Base-by-base conservation (phyloP, 2,113 vertebrate genomes). In the Sinosuthora webbiana region DNA sequence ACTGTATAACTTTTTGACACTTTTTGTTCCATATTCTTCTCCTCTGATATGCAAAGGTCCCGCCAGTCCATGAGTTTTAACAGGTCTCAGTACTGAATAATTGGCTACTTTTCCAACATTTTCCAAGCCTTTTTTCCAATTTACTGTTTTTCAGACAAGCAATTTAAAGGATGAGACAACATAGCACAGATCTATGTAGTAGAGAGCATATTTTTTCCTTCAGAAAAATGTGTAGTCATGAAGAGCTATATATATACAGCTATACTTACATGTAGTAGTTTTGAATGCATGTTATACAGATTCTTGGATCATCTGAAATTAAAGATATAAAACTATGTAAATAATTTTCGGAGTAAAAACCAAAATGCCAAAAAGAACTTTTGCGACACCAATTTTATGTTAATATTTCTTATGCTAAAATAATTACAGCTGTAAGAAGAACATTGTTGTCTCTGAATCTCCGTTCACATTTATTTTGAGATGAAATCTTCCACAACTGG, bases 251-350 rank as follows among this genome's bases (percentile, higher is more conserved):
- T 98, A 49, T 82, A n/a, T 77, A 97, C 97, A 50, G 41, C 12
- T 90, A 53, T 93, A 98, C 99, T 99, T 98, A 99, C 99, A 98
- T 99, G 94, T 99, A 99, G 95, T 99, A 99, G 90, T 98, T 98
- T 56, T 93, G 93, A 93, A 94, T 84, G 89, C 99, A 99, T 52
- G 98, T 98, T 65, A 97, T 96, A 91, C 99, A 99, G 80, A 96
- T 97, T 97, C 96, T 98, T 89, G 99, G 98, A 94, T 99, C 98
- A 98, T 98, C 99, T 99, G 98, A 94, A 97, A 97, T 93, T 15
- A 91, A 96, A 93, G 94, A 84, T 9, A 52, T 16, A 78, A 49
- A 93, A 89, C 73, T 65, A 88, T 70, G 52, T 81, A 89, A 90
- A 94, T 69, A 65, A 59, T 85, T 74, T 42, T 62, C 56, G 10